phyloP scores from a whole-genome alignment of 2,113 vertebrate genomes.

The Odocoileus virginianus region DNA sequence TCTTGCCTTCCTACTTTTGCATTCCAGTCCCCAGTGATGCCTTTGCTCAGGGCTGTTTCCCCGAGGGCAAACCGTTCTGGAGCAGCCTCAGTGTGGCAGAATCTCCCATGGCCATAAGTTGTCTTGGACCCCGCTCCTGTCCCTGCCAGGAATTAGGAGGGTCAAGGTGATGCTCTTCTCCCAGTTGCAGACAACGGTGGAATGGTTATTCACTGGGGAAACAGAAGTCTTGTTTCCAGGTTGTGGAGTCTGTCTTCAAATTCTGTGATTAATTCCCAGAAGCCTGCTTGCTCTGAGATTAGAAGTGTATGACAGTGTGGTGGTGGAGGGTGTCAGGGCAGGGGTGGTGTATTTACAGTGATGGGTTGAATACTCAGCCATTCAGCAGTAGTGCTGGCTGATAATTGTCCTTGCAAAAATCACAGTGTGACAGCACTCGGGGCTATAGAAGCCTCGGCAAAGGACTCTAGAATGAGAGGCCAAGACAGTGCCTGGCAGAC shows the following conservation, averaged over 20 bases:
- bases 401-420: neutral
- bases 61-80: neutral
- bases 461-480: neutral
- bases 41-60: neutral
- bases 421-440: neutral
- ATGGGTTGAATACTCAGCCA: neutral
- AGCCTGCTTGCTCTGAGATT: neutral
- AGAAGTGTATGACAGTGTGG: neutral
- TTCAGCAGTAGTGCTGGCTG: neutral
- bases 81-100: neutral
- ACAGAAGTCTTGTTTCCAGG: neutral
- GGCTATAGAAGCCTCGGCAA: neutral
- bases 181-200: neutral
- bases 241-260: neutral
- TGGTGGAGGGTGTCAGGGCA: neutral
- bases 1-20: neutral
- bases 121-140: neutral
- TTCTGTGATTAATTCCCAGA: neutral
- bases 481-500: neutral
- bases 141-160: neutral
- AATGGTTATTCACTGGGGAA: neutral
- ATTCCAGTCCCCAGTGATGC: neutral
- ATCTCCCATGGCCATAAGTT: accelerated
- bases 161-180: neutral
- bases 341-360: neutral